These are phyloP conservation scores for Meteorus sp. DNA, from an alignment of 1,140 invertebrate species.

Conservation along the genomic window DNA sequence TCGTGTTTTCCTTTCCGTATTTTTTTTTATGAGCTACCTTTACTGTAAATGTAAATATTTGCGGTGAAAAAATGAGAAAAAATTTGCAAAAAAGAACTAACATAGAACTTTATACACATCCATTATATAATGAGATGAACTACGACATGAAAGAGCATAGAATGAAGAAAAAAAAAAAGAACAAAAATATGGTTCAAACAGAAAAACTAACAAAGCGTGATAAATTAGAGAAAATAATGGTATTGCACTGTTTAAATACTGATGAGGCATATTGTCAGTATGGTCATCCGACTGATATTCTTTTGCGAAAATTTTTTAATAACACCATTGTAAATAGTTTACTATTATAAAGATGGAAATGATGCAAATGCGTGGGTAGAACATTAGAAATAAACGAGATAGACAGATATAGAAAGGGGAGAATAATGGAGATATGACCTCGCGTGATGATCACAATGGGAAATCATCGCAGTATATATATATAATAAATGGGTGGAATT, in stretches of 20 bases:
- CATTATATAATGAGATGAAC: slow-evolving; percentile 12
- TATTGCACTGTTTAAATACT: too few relatives aligned
- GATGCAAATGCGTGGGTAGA: not conserved
- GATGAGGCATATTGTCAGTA: too few relatives aligned
- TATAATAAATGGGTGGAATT: too few relatives aligned
- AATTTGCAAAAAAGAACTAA: not conserved
- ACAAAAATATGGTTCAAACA: not conserved
- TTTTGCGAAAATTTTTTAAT: too few relatives aligned
- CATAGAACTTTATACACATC: not conserved
- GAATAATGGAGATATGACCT: not conserved
- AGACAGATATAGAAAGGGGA: slow-evolving; percentile 9
- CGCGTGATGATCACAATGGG: slow-evolving; percentile 21
- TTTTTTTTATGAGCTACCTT: not conserved
- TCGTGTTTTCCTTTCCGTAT: not conserved
- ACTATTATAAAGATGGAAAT: too few relatives aligned
- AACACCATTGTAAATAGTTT: too few relatives aligned
- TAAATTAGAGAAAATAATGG: too few relatives aligned
- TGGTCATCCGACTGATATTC: too few relatives aligned
- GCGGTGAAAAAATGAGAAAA: slow-evolving; percentile 10
- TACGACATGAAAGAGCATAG: not conserved
- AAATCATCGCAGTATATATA: slow-evolving; percentile 16
- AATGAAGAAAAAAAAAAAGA: not conserved
- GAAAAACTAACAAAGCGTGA: too few relatives aligned
- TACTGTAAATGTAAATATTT: slow-evolving; percentile 22
- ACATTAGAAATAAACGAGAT: not conserved